Percentiles rank a stretch among this genome's conserved stretches.
Conservation (phyloP, 2,797 vertebrate genomes). For the Malurus splendens region DNA sequence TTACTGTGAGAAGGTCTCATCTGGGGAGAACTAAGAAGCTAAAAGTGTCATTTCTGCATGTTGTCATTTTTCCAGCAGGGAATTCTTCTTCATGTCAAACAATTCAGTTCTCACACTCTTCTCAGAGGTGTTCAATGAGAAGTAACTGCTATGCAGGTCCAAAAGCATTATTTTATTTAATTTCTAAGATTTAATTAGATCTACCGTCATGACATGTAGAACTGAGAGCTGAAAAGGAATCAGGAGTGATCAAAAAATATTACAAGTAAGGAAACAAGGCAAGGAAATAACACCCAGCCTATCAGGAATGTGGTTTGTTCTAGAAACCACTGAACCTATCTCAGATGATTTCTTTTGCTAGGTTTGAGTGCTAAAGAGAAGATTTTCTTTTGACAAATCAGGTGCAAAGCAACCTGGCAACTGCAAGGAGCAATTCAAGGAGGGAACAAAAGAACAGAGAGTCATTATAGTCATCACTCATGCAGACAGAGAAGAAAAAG, state of each 20-base stretch:
- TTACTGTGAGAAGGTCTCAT: not conserved
- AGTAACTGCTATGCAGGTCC: not conserved
- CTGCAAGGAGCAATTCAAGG: not conserved
- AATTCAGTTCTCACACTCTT: not conserved
- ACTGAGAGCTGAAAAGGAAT: not conserved
- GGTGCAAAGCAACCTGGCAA: slow-evolving; percentile 3
- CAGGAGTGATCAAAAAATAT: not conserved
- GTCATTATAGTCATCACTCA: not conserved
- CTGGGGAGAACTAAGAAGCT: not conserved
- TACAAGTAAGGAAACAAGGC: not conserved
- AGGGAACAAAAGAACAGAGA: not conserved
- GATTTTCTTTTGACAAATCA: slow-evolving; percentile 6
- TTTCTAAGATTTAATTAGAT: not conserved
- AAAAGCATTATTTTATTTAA: not conserved
- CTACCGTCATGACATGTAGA: not conserved
- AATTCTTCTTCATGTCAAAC: not conserved
- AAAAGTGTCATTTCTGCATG: not conserved
- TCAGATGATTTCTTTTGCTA: not conserved
- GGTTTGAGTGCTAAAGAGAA: not conserved
- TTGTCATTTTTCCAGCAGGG: not conserved
- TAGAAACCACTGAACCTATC: not conserved
- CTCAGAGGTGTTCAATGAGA: not conserved
- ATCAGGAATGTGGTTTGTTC: not conserved
- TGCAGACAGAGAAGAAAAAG: not conserved
- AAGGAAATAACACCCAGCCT: not conserved